A percentile compares a stretch with the other conserved stretches of the same genome.
Conservation (phyloP, 2,888 invertebrate genomes). For the Strigamia transsilvanica region DNA sequence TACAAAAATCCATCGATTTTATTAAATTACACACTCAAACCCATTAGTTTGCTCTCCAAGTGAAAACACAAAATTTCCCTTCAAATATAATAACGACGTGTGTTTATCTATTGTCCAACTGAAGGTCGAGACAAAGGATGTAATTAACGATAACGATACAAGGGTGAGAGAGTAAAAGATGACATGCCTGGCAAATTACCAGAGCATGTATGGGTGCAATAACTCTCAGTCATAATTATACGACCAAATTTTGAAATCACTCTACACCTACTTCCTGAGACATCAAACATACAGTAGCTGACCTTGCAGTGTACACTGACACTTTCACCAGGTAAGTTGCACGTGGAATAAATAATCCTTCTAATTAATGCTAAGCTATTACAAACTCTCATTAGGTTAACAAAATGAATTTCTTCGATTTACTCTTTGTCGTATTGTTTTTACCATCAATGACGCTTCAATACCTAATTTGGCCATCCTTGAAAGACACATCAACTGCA, state of each 20-base stretch:
- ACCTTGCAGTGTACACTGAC: slow-evolving; percentile 24
- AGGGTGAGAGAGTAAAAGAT: slow-evolving; percentile 5
- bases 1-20: too few species aligned
- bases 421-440: not conserved
- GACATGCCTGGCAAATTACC: not conserved
- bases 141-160: not conserved
- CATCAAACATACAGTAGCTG: not conserved
- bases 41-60: too few species aligned
- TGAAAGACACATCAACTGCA: not conserved
- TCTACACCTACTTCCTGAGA: slow-evolving; percentile 21
- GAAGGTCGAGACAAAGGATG: not conserved
- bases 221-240: not conserved
- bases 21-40: too few species aligned
- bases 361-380: not conserved
- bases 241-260: not conserved
- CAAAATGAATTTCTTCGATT: not conserved
- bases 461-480: not conserved
- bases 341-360: not conserved
- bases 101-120: not conserved
- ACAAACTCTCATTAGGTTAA: not conserved
- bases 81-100: not conserved
- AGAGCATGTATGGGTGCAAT: slow-evolving; percentile 16
- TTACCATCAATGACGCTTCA: not conserved
- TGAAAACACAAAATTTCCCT: too few species aligned
- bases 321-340: not conserved